These are phyloP conservation scores for Casuarius casuarius DNA, from an alignment of 2,113 vertebrate genomes.

Conservation along the genomic window DNA sequence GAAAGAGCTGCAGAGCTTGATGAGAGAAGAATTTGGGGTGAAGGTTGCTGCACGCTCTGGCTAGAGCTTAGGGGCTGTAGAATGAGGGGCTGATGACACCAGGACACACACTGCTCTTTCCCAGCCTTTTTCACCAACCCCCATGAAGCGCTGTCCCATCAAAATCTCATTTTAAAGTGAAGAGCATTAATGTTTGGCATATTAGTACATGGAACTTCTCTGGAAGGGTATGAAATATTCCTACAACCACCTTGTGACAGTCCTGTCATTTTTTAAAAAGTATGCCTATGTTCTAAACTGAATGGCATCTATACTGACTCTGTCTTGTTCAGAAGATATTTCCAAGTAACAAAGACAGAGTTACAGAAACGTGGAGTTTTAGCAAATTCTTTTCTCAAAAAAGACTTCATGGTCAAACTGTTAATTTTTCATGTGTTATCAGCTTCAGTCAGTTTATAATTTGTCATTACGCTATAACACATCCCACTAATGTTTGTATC, in stretches of 20 bases:
- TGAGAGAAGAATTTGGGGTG: background rate
- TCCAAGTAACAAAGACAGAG: background rate
- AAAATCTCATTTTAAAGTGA: background rate
- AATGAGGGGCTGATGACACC: background rate
- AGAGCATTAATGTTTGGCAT: background rate
- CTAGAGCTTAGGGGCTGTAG: fast-evolving
- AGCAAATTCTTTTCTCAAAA: background rate
- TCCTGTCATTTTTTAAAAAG: background rate
- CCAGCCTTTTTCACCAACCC: background rate
- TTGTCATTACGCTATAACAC: background rate
- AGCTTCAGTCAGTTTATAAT: background rate
- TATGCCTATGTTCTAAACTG: background rate
- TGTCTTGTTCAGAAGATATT: background rate
- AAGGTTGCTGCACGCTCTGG: background rate
- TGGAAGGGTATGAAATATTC: background rate
- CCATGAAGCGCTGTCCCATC: fast-evolving
- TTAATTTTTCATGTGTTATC: background rate
- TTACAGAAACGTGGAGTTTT: background rate
- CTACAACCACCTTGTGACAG: background rate
- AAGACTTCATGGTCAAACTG: background rate
- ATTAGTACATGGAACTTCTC: background rate
- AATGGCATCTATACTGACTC: background rate
- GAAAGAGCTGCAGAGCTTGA: background rate
- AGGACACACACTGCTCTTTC: background rate
- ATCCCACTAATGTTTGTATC: background rate